Conservation (phyloP, 1,140 invertebrate species). For the Bombus consobrinus region DNA sequence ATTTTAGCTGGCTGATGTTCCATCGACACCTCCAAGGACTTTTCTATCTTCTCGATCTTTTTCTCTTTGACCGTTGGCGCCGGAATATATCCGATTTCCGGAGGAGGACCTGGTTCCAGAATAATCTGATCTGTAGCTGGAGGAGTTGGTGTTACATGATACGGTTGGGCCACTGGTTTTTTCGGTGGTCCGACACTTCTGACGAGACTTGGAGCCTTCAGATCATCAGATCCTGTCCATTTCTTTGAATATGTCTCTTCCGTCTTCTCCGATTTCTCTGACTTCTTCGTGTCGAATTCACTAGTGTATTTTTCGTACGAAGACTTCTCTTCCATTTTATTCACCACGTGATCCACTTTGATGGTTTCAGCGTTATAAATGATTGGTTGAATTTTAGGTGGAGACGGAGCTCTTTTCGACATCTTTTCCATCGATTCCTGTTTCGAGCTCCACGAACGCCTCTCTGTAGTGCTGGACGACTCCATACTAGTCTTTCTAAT, state of each 20-base stretch:
- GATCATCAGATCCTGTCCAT: constrained; percentile 80
- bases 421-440: constrained; percentile 71
- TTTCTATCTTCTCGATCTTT: constrained; percentile 85
- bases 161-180: constrained; percentile 69
- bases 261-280: constrained; percentile 77
- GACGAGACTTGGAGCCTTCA: constrained; percentile 83
- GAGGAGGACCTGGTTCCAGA: constrained; percentile 86
- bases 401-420: constrained; percentile 61
- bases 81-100: constrained; percentile 86
- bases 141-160: constrained; percentile 52
- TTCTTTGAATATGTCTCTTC: constrained; percentile 78
- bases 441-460: constrained; percentile 75
- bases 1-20: constrained; percentile 83
- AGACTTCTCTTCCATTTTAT: constrained; percentile 76
- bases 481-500: constrained; percentile 76
- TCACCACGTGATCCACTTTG: constrained; percentile 81
- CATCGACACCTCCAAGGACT: constrained; percentile 83
- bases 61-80: constrained; percentile 79
- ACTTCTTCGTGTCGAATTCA: constrained; percentile 75
- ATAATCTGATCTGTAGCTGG: constrained; percentile 41
- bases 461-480: constrained; percentile 75
- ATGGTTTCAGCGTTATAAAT: constrained; percentile 82
- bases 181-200: constrained; percentile 76
- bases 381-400: constrained; percentile 69
- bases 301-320: constrained; percentile 74